Percentiles rank a stretch among this genome's conserved stretches.
Evolutionary conservation across 2,797 vertebrate genomes (phyloP).

Genomic region (Paedocypris micromegethes): DNA sequence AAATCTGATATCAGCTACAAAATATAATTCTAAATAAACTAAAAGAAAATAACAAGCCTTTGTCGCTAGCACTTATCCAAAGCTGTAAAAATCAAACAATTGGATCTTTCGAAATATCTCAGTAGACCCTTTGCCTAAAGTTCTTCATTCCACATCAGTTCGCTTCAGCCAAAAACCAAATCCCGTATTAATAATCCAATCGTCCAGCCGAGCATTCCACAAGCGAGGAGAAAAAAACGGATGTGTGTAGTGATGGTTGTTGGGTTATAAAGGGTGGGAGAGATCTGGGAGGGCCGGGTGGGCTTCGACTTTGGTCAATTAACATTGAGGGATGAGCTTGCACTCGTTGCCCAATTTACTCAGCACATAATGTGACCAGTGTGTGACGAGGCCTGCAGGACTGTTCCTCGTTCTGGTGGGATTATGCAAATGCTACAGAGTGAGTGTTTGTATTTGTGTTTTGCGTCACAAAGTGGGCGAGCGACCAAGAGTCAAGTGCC

Average conservation of each 20-base stretch:
- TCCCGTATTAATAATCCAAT: conserved; percentile 25
- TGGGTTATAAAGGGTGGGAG: conserved; percentile 72
- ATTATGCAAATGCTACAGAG: conserved; percentile 20
- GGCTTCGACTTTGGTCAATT: conserved; percentile 47
- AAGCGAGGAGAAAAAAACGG: conserved; percentile 46
- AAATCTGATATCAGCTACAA: no score
- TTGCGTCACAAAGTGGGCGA: conserved; percentile 31
- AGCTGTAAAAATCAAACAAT: no score
- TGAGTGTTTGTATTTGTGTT: conserved; percentile 30
- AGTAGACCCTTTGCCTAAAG: not conserved
- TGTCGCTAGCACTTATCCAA: no score
- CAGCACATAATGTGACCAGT: conserved; percentile 47
- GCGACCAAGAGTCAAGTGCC: conserved; percentile 26
- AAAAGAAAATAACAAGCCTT: no score
- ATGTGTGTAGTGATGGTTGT: conserved; percentile 63
- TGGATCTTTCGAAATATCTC: no score
- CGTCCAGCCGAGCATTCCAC: conserved; percentile 49
- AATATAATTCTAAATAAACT: no score
- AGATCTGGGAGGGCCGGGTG: conserved; percentile 57
- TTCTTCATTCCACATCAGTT: not conserved
- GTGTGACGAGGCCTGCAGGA: conserved; percentile 21
- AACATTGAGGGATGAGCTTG: conserved; percentile 50
- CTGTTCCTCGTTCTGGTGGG: conserved; percentile 9
- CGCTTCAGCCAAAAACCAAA: not conserved
- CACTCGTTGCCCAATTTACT: conserved; percentile 51